These are phyloP conservation scores for Zygogramma bicolorata DNA, from an alignment of 2,888 invertebrate genomes.

Conservation along the genomic window DNA sequence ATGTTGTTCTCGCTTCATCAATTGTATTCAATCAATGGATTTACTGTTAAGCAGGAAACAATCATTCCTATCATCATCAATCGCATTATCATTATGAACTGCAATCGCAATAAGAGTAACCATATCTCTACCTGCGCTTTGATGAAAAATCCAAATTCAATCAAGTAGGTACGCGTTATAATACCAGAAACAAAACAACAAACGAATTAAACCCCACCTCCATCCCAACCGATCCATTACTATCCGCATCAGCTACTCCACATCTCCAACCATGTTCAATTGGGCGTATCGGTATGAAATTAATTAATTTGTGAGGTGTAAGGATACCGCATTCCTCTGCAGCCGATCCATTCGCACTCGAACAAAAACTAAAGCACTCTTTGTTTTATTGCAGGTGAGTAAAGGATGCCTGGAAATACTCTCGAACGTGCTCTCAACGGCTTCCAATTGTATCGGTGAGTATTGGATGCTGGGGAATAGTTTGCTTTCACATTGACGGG, in stretches of 20 bases:
- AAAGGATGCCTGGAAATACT: not conserved
- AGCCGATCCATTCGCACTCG: conserved; percentile 6
- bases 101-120: too few relatives aligned
- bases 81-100: too few relatives aligned
- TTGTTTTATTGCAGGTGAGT: conserved; percentile 42
- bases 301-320: conserved; percentile 33
- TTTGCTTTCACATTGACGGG: not conserved
- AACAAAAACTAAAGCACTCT: conserved; percentile 23
- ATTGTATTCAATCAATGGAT: too few relatives aligned
- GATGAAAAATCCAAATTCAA: too few relatives aligned
- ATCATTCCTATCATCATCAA: too few relatives aligned
- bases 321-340: conserved; percentile 26
- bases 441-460: conserved; percentile 4
- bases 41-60: too few relatives aligned
- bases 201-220: conserved; percentile 6
- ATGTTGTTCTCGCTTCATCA: too few relatives aligned
- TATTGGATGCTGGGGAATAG: not conserved
- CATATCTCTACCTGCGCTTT: too few relatives aligned
- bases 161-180: not conserved
- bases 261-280: conserved; percentile 25
- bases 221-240: conserved; percentile 26
- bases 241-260: not conserved
- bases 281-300: conserved; percentile 20
- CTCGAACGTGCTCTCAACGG: not conserved
- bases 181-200: conserved; percentile 2